Evolutionary conservation across 2,888 invertebrate species (phyloP), one percentile per base, ranked within the genome.

Genomic region (Eupithecia dodoneata): DNA sequence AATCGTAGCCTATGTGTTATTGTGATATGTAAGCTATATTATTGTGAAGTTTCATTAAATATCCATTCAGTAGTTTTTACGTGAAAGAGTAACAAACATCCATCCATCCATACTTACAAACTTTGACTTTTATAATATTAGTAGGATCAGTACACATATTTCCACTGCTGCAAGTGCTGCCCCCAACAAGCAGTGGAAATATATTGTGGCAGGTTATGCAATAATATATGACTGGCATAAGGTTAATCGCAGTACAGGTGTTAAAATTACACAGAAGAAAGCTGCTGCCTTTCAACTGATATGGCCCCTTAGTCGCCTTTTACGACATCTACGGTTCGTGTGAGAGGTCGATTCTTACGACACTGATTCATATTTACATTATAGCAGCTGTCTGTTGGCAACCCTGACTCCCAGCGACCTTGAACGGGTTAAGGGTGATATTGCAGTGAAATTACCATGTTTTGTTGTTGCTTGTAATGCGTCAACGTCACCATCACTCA

Each of bases 401-500:
- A 13, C 41, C 42, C 66, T 67, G 9, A 59, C n/a, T 67, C 66
- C 41, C 66, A 42, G 30, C 55, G 49, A 72, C 75, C 75, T 71
- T 78, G 71, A 74, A 42, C 30, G 55, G 65, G 47, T 75, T 69
- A 45, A 41, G 18, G 52, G 49, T 55, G 73, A 41, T 78, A 76
- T 67, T 72, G 73, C 79, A 41, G 65, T 72, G 55, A 72, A 79
- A 79, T 76, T 79, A 76, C 76, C 76, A 74, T 76, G 79, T 74
- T 70, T 69, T 76, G 65, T 74, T 77, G 75, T 75, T 71, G 69
- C 75, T 74, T 79, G 72, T 84, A 86, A 89, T 88, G 83, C 83
- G 86, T 88, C 88, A 87, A 86, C 80, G 86, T 88, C 87, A 80
- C 84, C 88, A 86, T 89, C 86, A 88, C 79, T 89, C 89, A 89